Conservation (phyloP, 2,113 vertebrate species). For the Gallinago media region DNA sequence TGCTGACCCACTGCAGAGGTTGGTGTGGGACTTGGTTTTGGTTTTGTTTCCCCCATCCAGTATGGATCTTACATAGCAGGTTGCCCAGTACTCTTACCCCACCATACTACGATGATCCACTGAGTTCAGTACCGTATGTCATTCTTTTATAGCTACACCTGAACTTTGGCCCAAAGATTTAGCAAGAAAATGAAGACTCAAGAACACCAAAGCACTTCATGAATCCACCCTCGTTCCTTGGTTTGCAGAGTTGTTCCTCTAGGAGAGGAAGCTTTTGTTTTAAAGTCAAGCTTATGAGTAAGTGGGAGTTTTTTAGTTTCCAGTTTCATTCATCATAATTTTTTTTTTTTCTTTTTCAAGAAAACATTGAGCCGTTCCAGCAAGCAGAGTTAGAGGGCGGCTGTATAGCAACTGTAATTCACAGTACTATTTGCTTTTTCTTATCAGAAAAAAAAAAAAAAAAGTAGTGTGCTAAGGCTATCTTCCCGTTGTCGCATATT, state of each 20-base stretch:
- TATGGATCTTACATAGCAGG: background rate
- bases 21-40: background rate
- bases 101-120: background rate
- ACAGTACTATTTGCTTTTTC: background rate
- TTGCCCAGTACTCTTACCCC: background rate
- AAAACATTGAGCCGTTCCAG: background rate
- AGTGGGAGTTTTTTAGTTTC: background rate
- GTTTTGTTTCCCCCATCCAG: accelerated
- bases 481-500: background rate
- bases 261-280: background rate
- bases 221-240: background rate
- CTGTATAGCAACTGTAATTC: background rate
- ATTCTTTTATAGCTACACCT: background rate
- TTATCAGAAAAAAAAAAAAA: background rate
- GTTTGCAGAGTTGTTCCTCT: background rate
- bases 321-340: background rate
- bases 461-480: background rate
- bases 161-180: background rate
- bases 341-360: background rate
- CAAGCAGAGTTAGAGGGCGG: background rate
- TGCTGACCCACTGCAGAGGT: background rate
- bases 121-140: background rate
- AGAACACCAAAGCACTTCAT: background rate
- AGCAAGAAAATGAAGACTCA: background rate
- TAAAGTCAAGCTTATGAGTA: background rate